Evolutionary conservation across 2,113 vertebrate species (phyloP).

Genomic region (Nerophis ophidion): DNA sequence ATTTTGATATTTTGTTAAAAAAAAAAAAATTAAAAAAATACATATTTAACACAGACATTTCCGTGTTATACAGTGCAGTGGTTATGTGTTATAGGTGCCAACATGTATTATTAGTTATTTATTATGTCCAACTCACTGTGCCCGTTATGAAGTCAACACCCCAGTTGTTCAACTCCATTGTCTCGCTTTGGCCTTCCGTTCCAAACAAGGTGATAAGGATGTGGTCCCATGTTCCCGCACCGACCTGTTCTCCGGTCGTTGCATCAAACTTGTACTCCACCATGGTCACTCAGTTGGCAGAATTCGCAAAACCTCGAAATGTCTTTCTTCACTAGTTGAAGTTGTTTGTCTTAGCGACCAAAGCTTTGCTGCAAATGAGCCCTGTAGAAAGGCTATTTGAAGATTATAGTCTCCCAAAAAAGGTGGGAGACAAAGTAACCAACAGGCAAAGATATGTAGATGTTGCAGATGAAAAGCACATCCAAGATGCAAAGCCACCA

Average conservation of each 20-base stretch:
- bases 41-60: not conserved
- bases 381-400: no score
- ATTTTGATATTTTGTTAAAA: no score
- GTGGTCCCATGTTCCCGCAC: constrained; percentile 49
- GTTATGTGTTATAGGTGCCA: not conserved
- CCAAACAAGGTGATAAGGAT: constrained; percentile 55
- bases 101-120: not conserved
- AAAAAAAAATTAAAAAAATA: no score
- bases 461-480: not conserved
- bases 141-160: constrained; percentile 35
- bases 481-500: not conserved
- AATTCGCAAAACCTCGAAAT: not conserved
- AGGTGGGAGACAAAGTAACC: not conserved
- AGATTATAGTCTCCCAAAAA: no score
- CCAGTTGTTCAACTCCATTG: constrained; percentile 39
- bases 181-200: constrained; percentile 45
- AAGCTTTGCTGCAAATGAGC: no score
- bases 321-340: no score
- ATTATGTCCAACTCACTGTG: constrained; percentile 31
- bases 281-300: constrained; percentile 17
- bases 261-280: constrained; percentile 52
- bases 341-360: no score
- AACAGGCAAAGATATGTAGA: not conserved
- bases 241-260: constrained; percentile 40
- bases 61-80: not conserved